Base-by-base conservation (phyloP, 2,113 vertebrate genomes). In the Malurus alboscapulatus region DNA sequence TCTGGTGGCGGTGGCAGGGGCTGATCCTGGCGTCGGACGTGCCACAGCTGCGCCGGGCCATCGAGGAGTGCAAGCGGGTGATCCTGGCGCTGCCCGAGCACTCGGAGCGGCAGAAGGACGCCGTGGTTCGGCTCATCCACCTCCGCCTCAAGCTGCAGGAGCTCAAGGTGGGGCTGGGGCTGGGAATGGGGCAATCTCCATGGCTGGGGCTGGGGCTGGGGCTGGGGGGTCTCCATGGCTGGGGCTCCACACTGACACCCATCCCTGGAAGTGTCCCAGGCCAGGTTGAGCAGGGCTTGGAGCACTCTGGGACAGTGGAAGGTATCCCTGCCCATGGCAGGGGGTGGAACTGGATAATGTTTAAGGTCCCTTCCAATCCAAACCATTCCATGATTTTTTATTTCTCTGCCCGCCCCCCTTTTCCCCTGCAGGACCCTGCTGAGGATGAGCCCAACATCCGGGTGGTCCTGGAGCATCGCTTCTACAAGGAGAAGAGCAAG, bases 401-500 rank as follows among this genome's bases (percentile, higher is more conserved):
- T 21, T 42, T 68, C 47, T 54, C 25, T 75, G 68, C 14, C 6
- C 22, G 45, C 2, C 3, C 12, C 2, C 6, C 22, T 17, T 26
- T 25, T 1, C 4, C 2, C 4, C 82, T 6, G 10, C 48, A 99
- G 99, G 99, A 99, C 88, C 99, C 99, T 1, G 98, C 96, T 7
- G 99, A 99, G 68, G 99, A 99, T 3, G 99, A 99, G 75, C 99
- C 99, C 71, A 99, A 99, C 88, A 97, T 99, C 69, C 98, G 98
- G 8, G 95, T 99, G 38, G 91, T 99, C 17, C 97, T 99, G 66
- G 99, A 99, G 93, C 99, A 99, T 57, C 98, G 99, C 26, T 99
- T 99, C 97, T 99, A 98, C 84, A 99, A 99, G 95, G 99, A 99
- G 94, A 99, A 99, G 98, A 99, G 99, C 97, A 99, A 99, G 94